These are phyloP conservation scores for Pelochelys cantorii DNA, from an alignment of 2,797 vertebrate genomes.

Conservation along the genomic window DNA sequence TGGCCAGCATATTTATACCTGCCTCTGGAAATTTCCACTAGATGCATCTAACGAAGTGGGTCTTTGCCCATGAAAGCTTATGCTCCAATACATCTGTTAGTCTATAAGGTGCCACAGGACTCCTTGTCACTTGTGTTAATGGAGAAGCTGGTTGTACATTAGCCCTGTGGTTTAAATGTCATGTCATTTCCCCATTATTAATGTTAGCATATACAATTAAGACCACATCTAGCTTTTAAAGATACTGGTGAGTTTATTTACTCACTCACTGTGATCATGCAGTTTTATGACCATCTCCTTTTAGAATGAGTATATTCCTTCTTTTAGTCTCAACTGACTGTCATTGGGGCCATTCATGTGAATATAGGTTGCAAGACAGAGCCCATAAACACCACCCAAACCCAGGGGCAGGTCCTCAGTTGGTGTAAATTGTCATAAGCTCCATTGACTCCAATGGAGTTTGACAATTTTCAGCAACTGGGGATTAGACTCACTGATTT, in stretches of 20 bases:
- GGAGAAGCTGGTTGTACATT: conserved; percentile 6
- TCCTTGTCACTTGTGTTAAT: background rate
- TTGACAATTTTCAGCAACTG: background rate
- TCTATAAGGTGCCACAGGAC: too few species aligned
- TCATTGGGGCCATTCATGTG: background rate
- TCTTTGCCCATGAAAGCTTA: too few species aligned
- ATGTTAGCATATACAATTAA: conserved; percentile 57
- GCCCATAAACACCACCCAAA: background rate
- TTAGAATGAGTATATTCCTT: background rate
- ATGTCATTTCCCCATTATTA: conserved; percentile 60
- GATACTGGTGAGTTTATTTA: background rate
- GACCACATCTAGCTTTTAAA: background rate
- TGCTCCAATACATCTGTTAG: too few species aligned
- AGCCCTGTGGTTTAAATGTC: conserved; percentile 61
- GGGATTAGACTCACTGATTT: background rate
- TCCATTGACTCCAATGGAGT: background rate
- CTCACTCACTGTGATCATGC: accelerated
- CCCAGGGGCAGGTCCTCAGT: too few species aligned
- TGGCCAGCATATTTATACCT: too few species aligned
- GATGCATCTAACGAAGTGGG: too few species aligned
- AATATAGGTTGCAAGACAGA: background rate
- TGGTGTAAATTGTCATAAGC: background rate
- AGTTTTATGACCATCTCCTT: background rate
- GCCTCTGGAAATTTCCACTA: too few species aligned
- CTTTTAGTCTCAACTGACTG: background rate